phyloP scores from a whole-genome alignment of 2,888 invertebrate genomes.

The Chromoteleia sp. region DNA sequence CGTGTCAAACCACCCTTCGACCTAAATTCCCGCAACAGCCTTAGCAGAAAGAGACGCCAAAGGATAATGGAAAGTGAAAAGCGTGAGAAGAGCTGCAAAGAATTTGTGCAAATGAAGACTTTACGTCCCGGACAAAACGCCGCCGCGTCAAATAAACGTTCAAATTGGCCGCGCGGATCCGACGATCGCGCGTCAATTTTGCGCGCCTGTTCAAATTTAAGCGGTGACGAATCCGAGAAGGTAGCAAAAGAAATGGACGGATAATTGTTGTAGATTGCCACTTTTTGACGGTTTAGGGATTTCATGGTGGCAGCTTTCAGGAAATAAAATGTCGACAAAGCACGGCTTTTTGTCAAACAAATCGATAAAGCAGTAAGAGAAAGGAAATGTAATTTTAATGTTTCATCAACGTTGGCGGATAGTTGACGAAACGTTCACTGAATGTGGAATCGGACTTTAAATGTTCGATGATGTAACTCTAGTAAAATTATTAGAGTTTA shows the following conservation, averaged over 20 bases:
- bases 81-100: constrained; percentile 47
- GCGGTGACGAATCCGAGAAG: constrained; percentile 2
- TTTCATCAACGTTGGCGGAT: too few species aligned
- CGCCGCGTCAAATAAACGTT: constrained; percentile 12
- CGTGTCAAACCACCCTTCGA: constrained; percentile 70
- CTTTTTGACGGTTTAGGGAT: constrained; percentile 8
- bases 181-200: constrained; percentile 28
- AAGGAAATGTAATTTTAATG: too few species aligned
- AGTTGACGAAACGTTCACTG: too few species aligned
- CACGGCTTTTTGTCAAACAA: not conserved
- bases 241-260: constrained; percentile 2
- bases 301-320: constrained; percentile 1
- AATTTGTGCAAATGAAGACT: constrained; percentile 53
- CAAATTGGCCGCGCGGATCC: constrained; percentile 37
- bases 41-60: constrained; percentile 49
- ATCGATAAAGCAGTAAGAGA: not conserved
- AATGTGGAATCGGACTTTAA: too few species aligned
- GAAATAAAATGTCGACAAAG: not conserved
- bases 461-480: too few species aligned
- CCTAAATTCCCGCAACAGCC: constrained; percentile 66
- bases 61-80: constrained; percentile 65
- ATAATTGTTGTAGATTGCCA: constrained; percentile 15
- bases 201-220: constrained; percentile 14
- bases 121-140: constrained; percentile 22
- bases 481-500: too few species aligned